Conservation (phyloP, 1,140 invertebrate species). For the Zaprionus taronus region DNA sequence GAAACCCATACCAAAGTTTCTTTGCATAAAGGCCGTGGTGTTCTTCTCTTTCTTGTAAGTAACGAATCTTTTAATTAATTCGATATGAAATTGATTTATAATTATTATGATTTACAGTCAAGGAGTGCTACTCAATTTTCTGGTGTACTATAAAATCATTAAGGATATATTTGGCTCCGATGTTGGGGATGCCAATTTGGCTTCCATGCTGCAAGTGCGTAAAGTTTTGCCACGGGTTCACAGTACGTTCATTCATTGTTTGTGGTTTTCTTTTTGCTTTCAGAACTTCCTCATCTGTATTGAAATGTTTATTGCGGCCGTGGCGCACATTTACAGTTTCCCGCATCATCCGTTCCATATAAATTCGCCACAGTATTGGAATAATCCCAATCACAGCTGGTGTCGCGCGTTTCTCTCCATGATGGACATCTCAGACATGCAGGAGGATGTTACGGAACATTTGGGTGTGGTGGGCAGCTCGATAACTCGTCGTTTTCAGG, state of each 20-base stretch:
- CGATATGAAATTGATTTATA: background rate
- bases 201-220: slow-evolving; percentile 91
- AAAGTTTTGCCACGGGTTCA: background rate
- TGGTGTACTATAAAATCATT: slow-evolving; percentile 92
- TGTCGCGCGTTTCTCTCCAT: slow-evolving; percentile 90
- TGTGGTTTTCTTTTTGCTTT: slow-evolving; percentile 33
- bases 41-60: slow-evolving; percentile 99
- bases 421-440: slow-evolving; percentile 98
- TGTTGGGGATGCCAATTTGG: slow-evolving; percentile 85
- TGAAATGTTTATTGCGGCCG: slow-evolving; percentile 98
- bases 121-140: slow-evolving; percentile 94
- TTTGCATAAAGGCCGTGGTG: slow-evolving; percentile 99
- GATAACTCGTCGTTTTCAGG: slow-evolving; percentile 89
- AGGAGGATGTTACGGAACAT: slow-evolving; percentile 95
- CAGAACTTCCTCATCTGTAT: slow-evolving; percentile 98
- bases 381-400: slow-evolving; percentile 84
- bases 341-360: slow-evolving; percentile 92
- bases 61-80: background rate
- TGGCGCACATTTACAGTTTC: slow-evolving; percentile 98
- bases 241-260: background rate
- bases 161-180: slow-evolving; percentile 87
- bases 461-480: slow-evolving; percentile 93
- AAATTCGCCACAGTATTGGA: slow-evolving; percentile 84
- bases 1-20: slow-evolving; percentile 97
- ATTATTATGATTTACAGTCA: slow-evolving; percentile 88